A percentile compares a stretch with the other conserved stretches of the same genome.
Conservation (phyloP, 2,113 vertebrate genomes). For the Cyprinodon variegatus region DNA sequence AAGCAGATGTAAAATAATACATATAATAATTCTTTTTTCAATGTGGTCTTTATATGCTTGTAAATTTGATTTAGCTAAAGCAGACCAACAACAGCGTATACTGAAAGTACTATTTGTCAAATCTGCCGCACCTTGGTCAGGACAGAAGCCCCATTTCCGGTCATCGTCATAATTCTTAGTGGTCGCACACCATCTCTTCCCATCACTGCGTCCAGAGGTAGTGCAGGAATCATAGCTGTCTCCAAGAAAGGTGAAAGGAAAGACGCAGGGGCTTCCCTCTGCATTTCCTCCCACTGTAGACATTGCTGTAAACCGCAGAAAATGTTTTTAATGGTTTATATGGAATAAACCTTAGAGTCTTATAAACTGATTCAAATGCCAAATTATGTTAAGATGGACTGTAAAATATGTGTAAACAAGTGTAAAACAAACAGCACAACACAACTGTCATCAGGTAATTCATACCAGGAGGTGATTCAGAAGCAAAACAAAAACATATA, state of each 20-base stretch:
- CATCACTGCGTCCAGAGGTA: constrained; percentile 87
- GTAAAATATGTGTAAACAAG: constrained; percentile 13
- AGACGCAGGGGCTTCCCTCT: constrained; percentile 90
- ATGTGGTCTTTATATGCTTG: neutral
- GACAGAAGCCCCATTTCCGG: constrained; percentile 98
- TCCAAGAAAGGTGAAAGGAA: constrained; percentile 94
- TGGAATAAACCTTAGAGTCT: neutral
- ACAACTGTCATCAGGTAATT: constrained; percentile 56
- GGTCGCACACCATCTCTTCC: constrained; percentile 90
- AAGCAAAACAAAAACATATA: constrained; percentile 26
- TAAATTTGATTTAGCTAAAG: neutral
- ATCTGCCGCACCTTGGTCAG: constrained; percentile 87
- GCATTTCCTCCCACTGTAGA: constrained; percentile 94
- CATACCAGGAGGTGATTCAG: constrained; percentile 36
- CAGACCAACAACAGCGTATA: neutral
- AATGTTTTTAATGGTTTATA: neutral
- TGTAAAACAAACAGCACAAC: constrained; percentile 46
- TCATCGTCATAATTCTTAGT: constrained; percentile 92
- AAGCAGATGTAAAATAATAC: neutral
- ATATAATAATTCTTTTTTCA: neutral
- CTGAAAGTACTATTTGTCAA: neutral
- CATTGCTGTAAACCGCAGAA: constrained; percentile 82
- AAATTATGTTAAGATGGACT: constrained; percentile 4
- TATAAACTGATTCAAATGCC: constrained; percentile 10
- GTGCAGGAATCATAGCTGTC: constrained; percentile 91